Evolutionary conservation across 2,888 invertebrate genomes (phyloP).

Genomic region (Ctenicera cuprea): DNA sequence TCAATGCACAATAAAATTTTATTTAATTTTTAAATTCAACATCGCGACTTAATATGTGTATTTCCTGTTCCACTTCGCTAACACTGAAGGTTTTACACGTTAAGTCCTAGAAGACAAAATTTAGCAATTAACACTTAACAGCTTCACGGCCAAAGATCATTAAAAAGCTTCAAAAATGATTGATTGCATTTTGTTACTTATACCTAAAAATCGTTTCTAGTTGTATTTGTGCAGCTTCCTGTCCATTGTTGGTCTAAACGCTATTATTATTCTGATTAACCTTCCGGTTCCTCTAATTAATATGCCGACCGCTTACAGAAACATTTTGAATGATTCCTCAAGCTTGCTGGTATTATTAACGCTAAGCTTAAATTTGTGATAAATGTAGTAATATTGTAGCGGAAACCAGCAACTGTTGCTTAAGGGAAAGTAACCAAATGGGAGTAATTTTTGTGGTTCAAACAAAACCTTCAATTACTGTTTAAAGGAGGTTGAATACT

Average conservation of each 20-base stretch:
- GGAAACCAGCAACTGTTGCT: no score
- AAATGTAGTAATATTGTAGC: no score
- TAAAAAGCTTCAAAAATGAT: background rate
- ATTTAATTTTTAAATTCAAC: background rate
- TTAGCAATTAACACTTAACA: background rate
- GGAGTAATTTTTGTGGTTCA: no score
- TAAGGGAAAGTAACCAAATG: no score
- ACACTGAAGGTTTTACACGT: conserved; percentile 17
- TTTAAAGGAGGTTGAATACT: background rate
- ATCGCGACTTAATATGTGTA: background rate
- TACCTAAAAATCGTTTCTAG: background rate
- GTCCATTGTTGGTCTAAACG: background rate
- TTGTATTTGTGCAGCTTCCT: background rate
- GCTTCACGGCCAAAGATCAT: conserved; percentile 14
- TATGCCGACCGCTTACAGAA: no score
- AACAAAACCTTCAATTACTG: no score
- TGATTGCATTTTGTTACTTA: background rate
- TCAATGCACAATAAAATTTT: no score
- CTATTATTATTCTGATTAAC: background rate
- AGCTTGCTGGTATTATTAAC: no score
- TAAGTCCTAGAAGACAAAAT: conserved; percentile 9
- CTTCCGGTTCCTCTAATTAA: conserved; percentile 6
- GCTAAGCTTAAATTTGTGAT: no score
- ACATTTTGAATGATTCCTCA: no score
- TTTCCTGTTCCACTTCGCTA: conserved; percentile 37